Conservation (phyloP, 2,888 invertebrate genomes). For the Leptura quadrifasciata region DNA sequence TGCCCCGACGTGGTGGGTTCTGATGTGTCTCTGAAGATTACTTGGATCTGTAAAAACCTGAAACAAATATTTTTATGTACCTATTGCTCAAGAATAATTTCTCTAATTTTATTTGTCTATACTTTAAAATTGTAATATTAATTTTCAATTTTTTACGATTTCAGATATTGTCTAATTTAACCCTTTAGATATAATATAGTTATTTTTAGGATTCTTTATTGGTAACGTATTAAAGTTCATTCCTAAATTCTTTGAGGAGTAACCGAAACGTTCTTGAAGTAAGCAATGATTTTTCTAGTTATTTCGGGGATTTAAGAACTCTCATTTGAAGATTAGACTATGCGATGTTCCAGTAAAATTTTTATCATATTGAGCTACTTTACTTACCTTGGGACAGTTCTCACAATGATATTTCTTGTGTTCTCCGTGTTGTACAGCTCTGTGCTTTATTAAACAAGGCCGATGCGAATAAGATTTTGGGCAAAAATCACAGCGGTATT, state of each 20-base stretch:
- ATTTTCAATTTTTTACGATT: background rate
- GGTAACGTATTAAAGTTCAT: too few relatives aligned
- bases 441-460: constrained; percentile 87
- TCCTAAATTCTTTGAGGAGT: too few relatives aligned
- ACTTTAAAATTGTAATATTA: too few relatives aligned
- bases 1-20: constrained; percentile 96
- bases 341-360: too few relatives aligned
- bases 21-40: constrained; percentile 96
- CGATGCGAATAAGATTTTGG: constrained; percentile 89
- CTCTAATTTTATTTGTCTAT: too few relatives aligned
- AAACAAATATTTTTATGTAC: constrained; percentile 7
- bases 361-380: too few relatives aligned
- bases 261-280: too few relatives aligned
- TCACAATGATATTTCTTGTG: constrained; percentile 93
- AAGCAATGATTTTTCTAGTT: too few relatives aligned
- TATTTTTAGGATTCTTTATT: too few relatives aligned
- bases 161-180: background rate
- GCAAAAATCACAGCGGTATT: constrained; percentile 90
- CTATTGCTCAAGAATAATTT: background rate
- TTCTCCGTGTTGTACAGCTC: constrained; percentile 87
- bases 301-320: too few relatives aligned
- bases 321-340: too few relatives aligned
- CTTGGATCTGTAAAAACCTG: constrained; percentile 97
- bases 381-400: constrained; percentile 87
- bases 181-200: too few relatives aligned